Base-by-base conservation (phyloP, 2,113 vertebrate species). In the Trogon surrucura region DNA sequence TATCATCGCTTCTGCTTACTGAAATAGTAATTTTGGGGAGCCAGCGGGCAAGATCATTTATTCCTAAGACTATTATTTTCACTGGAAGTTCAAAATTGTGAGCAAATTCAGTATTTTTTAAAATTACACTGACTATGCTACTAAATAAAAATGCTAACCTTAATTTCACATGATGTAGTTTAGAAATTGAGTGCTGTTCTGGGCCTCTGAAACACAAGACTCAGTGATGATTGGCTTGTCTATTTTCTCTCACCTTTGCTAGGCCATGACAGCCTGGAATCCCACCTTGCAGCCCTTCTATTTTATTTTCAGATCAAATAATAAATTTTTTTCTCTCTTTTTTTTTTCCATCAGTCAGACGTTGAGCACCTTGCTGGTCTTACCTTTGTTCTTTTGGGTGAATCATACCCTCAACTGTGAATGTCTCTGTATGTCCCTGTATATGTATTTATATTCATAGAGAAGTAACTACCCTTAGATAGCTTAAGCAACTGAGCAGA, bases 161-260 rank as follows among this genome's bases (percentile, higher is more conserved):
- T 53, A n/a, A 78, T 88, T 91, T 86, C 72, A 73, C 61, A 64
- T 19, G 21, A 26, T 60, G 25, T 51, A 54, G 78, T 89, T 72
- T 32, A 47, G 93, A 86, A 73, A 73, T 79, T 19, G 75, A 25
- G 34, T 61, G 34, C 60, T 79, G 9, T 48, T 79, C n/a, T 75
- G 58, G 23, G 69, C 13, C 15, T 80, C 62, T 83, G 73, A 94
- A 75, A 75, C 41, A 60, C 57, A 70, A 61, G 32, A 51, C 8
- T 64, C 27, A 11, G 48, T 60, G 60, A 84, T 19, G 47, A 80
- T 57, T 47, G 73, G 11, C 71, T 75, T 66, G n/a, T 38, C 64
- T 93, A 4, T 85, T 96, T 95, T 89, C 51, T 75, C 23, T 64
- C 53, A 85, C 57, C 20, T 87, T 60, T 93, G n/a, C 67, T 77